These are phyloP conservation scores for Pristiophorus japonicus DNA, from an alignment of 2,113 vertebrate species.

Conservation along the genomic window DNA sequence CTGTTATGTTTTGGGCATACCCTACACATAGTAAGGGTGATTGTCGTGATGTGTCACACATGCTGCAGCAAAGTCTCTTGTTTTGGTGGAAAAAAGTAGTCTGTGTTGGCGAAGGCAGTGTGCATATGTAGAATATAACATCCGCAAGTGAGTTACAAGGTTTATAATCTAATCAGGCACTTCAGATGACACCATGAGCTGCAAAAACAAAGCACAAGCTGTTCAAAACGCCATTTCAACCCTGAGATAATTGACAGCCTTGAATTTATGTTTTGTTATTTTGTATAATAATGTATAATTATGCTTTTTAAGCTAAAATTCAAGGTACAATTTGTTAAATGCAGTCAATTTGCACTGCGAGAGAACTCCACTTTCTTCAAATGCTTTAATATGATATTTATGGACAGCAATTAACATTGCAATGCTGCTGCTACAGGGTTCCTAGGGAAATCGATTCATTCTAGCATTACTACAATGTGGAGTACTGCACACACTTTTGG, in stretches of 20 bases:
- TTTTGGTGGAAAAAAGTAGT: background rate
- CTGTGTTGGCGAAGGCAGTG: background rate
- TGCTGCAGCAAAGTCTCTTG: background rate
- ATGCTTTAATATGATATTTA: background rate
- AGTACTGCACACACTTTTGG: too few relatives aligned
- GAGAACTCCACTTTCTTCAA: background rate
- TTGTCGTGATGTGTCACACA: background rate
- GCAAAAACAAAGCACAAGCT: background rate
- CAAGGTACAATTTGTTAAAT: too few relatives aligned
- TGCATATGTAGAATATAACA: background rate
- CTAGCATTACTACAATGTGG: too few relatives aligned
- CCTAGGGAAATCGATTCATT: background rate
- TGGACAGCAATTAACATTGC: background rate
- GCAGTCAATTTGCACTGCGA: too few relatives aligned
- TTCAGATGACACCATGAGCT: background rate
- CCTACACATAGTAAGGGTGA: background rate
- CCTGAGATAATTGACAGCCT: background rate
- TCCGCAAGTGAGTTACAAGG: background rate
- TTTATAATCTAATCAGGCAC: constrained; percentile 1
- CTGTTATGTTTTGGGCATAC: background rate
- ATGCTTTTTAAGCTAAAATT: background rate
- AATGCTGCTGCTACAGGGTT: background rate
- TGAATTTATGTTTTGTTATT: background rate
- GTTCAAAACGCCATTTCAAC: background rate
- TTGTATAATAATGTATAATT: background rate